phyloP scores from a whole-genome alignment of 2,113 vertebrate genomes.

The Camarhynchus parvulus region DNA sequence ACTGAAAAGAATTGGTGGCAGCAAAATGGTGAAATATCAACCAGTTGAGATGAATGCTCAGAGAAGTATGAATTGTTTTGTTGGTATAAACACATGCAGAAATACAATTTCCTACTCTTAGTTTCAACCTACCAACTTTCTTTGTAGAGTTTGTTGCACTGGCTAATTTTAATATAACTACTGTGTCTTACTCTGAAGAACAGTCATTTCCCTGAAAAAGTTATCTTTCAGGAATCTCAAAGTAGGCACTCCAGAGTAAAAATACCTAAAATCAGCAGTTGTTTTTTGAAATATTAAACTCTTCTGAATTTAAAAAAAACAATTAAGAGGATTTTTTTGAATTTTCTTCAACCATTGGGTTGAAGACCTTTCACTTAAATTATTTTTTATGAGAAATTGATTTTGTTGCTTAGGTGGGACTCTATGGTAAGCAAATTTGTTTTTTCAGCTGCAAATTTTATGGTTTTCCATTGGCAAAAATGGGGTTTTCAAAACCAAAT shows the following conservation, averaged over 20 bases:
- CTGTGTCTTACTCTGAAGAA: neutral
- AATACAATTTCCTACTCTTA: slow-evolving; percentile 63
- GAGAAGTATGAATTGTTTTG: slow-evolving; percentile 89
- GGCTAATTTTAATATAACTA: neutral
- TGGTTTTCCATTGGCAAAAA: neutral
- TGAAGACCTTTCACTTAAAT: neutral
- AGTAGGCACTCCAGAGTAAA: neutral
- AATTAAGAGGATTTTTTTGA: neutral
- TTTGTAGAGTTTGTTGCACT: slow-evolving; percentile 54
- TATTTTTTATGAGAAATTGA: neutral
- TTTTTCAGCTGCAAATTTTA: neutral
- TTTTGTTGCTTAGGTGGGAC: neutral
- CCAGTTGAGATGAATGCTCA: slow-evolving; percentile 97
- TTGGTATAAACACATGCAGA: slow-evolving; percentile 66
- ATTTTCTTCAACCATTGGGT: neutral
- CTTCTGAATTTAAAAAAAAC: neutral
- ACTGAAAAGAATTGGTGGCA: slow-evolving; percentile 97
- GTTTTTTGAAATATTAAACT: neutral
- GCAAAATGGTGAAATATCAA: slow-evolving; percentile 99
- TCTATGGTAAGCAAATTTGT: neutral
- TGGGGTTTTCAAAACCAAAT: neutral
- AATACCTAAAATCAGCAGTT: neutral
- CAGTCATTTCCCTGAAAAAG: neutral
- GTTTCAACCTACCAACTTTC: slow-evolving; percentile 61
- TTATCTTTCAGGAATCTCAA: neutral